Base-by-base conservation (phyloP, 2,113 vertebrate species). In the Myotis lucifugus region DNA sequence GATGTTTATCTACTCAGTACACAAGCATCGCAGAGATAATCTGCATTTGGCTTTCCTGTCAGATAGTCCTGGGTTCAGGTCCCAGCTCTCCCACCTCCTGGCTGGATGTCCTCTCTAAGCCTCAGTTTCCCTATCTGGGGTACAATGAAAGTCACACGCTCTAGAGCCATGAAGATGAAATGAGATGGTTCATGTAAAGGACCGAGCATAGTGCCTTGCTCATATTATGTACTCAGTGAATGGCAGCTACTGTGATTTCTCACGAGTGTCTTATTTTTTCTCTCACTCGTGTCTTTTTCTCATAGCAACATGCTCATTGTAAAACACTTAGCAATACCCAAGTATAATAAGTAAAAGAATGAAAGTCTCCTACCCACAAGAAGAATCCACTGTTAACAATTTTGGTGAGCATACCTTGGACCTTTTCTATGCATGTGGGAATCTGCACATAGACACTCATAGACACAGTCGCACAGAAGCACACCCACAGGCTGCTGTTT, bases 271-370 rank as follows among this genome's bases (percentile, higher is more conserved):
- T 77, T 92, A 42, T 52, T 48, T 17, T 34, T 34, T 56, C 37
- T 90, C 64, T 87, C 25, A 8, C 29, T 91, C 8, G 3, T 9
- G 27, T 64, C 29, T 64, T 70, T 74, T 93, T 52, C 37, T 42
- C 69, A 85, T 89, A 70, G 19, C 56, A 61, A 18, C 46, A 27
- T 21, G 6, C 14, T 88, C 46, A 29, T n/a, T 69, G 52, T 32
- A 77, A 92, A 81, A 40, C 84, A 56, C 8, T n/a, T 14, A 85
- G 78, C 69, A 40, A 25, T 46, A 79, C 42, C 87, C 66, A 74
- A 67, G 9, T 27, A 25, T 73, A 29, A 52, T 61, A 50, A 88
- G 88, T 27, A 56, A 67, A 86, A 59, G 32, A 27, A 85, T 67
- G 79, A 50, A 50, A 84, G 29, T 32, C 73, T 88, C 29, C 32